A percentile compares a stretch with the other conserved stretches of the same genome.
phyloP scores from a whole-genome alignment of 2,113 vertebrate genomes.

The Atrichornis clamosus region DNA sequence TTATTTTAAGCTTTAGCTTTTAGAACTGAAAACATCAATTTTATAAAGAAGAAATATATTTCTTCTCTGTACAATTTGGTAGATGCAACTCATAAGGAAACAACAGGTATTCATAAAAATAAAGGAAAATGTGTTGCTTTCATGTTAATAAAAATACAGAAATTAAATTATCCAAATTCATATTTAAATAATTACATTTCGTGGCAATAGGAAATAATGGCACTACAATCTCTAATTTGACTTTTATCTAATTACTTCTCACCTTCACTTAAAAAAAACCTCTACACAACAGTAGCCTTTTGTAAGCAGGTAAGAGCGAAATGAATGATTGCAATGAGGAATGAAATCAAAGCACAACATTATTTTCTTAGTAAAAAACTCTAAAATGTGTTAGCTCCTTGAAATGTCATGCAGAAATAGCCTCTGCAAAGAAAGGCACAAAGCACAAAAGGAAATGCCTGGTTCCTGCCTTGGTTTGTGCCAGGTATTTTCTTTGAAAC shows the following conservation, averaged over 20 bases:
- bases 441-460: not conserved
- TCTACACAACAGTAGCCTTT: not conserved
- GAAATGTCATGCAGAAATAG: not conserved
- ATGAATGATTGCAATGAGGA: not conserved
- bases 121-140: not conserved
- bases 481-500: not conserved
- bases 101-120: not conserved
- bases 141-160: not conserved
- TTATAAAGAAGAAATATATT: not conserved
- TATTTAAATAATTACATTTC: not conserved
- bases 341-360: not conserved
- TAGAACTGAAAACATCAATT: not conserved
- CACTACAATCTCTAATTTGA: not conserved
- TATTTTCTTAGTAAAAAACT: not conserved
- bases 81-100: not conserved
- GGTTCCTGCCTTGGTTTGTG: not conserved
- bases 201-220: not conserved
- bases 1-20: not conserved
- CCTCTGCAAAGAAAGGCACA: not conserved
- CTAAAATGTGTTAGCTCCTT: not conserved
- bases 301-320: not conserved
- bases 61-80: not conserved
- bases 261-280: not conserved
- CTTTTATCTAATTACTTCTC: not conserved
- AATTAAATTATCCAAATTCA: not conserved